Base-by-base conservation (phyloP, 2,888 invertebrate genomes). In the Dugesia japonica region DNA sequence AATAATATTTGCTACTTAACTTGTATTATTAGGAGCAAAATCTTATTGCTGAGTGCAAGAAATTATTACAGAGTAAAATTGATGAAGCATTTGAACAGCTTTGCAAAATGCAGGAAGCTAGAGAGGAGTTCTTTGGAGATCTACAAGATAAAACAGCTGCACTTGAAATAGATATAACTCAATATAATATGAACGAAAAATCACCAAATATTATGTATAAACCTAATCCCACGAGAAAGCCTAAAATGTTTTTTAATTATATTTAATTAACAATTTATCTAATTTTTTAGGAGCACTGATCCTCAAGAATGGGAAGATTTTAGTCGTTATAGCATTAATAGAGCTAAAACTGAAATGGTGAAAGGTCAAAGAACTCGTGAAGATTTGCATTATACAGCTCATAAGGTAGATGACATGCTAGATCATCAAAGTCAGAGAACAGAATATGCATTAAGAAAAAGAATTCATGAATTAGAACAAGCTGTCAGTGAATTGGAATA, bases 381-480 rank as follows among this genome's bases (percentile, higher is more conserved):
- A 23, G 56, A 56, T 56, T 23, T 56, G 23, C 56, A 56, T 56
- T 56, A 56, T n/a, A 56, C 56, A 20, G 56, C 56, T 20, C 56
- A 56, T n/a, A 56, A 56, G 17, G 56, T 56, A 4, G 56, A 56
- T 56, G 56, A 56, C 17, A 56, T 56, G 56, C 56, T 56, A 7
- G 56, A 56, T 4, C 56, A 56, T 23, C 56, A 56, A 23, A 56
- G 56, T 56, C 72, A 72, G 26, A 72, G 28, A 72, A 72, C 72
- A 26, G 28, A 72, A 26, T 72, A 28, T 72, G 72, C 72, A n/a
- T 27, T 72, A n/a, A 26, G 72, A 26, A 72, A 28, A n/a, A 26
- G 72, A 28, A 72, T 28, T n/a, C 72, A 72, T n/a, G 72, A 72
- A 72, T 72, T 28, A 26, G 72, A 72, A n/a, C 72, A 72, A 28